phyloP scores from a whole-genome alignment of 2,797 vertebrate genomes.

The Fratercula arctica region DNA sequence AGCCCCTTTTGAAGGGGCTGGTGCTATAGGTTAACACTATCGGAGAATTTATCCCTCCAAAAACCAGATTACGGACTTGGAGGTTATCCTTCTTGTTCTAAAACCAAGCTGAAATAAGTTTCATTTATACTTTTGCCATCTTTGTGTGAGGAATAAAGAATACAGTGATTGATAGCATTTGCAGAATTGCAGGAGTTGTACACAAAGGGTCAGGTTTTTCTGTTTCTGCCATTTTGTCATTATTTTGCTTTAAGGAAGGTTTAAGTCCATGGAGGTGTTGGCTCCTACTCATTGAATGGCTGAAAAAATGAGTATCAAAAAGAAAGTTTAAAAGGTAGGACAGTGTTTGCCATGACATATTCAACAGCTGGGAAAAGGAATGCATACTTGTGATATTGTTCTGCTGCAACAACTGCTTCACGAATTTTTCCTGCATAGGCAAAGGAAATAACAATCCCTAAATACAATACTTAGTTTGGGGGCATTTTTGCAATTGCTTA shows the following conservation, averaged over 20 bases:
- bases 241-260: background rate
- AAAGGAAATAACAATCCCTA: background rate
- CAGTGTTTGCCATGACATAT: background rate
- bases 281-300: background rate
- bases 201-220: background rate
- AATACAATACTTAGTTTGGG: background rate
- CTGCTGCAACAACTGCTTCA: background rate
- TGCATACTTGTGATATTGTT: background rate
- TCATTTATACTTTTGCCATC: background rate
- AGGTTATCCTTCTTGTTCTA: background rate
- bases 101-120: background rate
- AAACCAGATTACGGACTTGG: background rate
- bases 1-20: background rate
- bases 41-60: background rate
- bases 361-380: background rate
- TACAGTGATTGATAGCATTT: background rate
- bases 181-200: background rate
- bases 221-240: background rate
- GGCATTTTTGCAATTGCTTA: background rate
- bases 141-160: background rate
- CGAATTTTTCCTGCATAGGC: background rate
- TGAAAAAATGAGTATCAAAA: background rate
- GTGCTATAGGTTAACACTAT: fast-evolving
- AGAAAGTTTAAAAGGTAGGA: background rate
- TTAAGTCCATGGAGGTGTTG: background rate